Evolutionary conservation across 2,113 vertebrate genomes (phyloP).

Genomic region (Clarias macrocephalus): DNA sequence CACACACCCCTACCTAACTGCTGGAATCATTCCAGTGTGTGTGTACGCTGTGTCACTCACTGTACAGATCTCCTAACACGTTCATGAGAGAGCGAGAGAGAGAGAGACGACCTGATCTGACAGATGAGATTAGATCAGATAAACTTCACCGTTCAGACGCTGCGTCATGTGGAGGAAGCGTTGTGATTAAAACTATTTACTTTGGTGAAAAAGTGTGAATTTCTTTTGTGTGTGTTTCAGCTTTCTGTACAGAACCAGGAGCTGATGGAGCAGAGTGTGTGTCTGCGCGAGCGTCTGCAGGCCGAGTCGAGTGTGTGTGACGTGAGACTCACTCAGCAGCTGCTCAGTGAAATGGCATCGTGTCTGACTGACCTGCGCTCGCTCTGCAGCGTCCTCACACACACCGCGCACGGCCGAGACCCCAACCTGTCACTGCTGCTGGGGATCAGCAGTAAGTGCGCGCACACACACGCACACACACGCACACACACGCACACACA

Average conservation of each 20-base stretch:
- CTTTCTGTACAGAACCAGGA: constrained; percentile 94
- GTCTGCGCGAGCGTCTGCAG: constrained; percentile 83
- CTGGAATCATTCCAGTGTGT: background rate
- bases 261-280: constrained; percentile 91
- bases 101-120: no score
- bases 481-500: background rate
- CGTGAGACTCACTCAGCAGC: constrained; percentile 69
- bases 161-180: no score
- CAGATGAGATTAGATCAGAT: no score
- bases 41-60: no score
- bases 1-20: background rate
- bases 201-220: background rate
- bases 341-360: constrained; percentile 82
- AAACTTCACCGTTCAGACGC: no score
- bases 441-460: constrained; percentile 85
- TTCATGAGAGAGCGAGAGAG: no score
- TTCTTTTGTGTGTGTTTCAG: constrained; percentile 64
- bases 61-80: no score
- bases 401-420: constrained; percentile 88
- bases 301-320: constrained; percentile 63
- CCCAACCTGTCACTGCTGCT: constrained; percentile 95
- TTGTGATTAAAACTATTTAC: no score
- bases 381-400: constrained; percentile 90
- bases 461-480: constrained; percentile 14
- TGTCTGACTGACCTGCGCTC: constrained; percentile 89